Evolutionary conservation across 2,797 vertebrate species (phyloP).

Genomic region (Coregonus sp.): DNA sequence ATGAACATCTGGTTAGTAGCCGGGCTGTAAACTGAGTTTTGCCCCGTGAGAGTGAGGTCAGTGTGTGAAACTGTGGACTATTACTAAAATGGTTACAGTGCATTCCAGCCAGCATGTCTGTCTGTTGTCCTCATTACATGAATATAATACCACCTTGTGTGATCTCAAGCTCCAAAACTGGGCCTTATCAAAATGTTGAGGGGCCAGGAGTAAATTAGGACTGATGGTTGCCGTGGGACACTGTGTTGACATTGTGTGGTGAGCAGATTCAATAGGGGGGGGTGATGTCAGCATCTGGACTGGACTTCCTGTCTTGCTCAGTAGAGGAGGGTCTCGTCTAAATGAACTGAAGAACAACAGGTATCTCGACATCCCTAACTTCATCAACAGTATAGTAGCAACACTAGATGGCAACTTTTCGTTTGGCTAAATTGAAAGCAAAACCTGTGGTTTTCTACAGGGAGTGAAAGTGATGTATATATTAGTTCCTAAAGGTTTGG

Average conservation of each 20-base stretch:
- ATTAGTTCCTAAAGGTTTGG: not conserved
- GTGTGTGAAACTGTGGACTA: conserved; percentile 55
- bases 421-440: not conserved
- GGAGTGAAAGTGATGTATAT: not conserved
- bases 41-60: conserved; percentile 59
- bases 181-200: conserved; percentile 58
- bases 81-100: conserved; percentile 16
- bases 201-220: conserved; percentile 35
- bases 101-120: conserved; percentile 12
- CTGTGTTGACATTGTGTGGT: conserved; percentile 62
- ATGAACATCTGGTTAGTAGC: not conserved
- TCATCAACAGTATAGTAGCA: conserved; percentile 6
- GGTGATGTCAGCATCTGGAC: conserved; percentile 66
- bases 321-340: conserved; percentile 30
- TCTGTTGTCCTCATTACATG: conserved; percentile 50
- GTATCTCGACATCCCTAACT: conserved; percentile 30
- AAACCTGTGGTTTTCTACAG: not conserved
- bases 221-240: conserved; percentile 47
- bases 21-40: conserved; percentile 41
- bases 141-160: conserved; percentile 65
- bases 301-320: conserved; percentile 48
- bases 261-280: conserved; percentile 58
- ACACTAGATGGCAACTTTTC: not conserved
- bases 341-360: conserved; percentile 41
- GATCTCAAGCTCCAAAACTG: conserved; percentile 59